phyloP scores from a whole-genome alignment of 2,113 vertebrate species.

The Clarias macrocephalus region DNA sequence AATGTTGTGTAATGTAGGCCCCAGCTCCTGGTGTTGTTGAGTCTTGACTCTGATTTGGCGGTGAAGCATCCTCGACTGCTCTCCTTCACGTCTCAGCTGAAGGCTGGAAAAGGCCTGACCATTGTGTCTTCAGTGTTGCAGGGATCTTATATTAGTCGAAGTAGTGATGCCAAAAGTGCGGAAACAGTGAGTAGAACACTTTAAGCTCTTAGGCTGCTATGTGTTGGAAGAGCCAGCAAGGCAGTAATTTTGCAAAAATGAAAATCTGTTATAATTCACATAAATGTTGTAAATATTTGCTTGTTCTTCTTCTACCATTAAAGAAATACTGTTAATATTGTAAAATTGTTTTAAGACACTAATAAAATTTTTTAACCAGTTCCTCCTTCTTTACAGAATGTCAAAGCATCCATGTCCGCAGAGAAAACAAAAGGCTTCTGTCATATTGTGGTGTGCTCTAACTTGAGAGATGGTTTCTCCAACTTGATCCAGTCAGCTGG shows the following conservation, averaged over 20 bases:
- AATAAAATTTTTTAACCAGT: background rate
- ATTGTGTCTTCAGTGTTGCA: constrained; percentile 90
- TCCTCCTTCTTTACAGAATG: constrained; percentile 70
- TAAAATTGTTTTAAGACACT: background rate
- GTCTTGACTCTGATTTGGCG: constrained; percentile 76
- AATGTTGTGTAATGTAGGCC: constrained; percentile 71
- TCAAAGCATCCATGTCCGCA: constrained; percentile 81
- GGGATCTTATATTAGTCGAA: constrained; percentile 86
- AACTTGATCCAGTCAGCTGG: constrained; percentile 93
- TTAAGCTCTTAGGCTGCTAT: background rate
- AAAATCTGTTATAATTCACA: background rate
- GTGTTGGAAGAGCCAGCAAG: background rate
- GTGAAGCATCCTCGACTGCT: constrained; percentile 90
- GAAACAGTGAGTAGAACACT: constrained; percentile 78
- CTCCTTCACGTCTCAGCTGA: constrained; percentile 88
- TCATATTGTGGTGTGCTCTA: constrained; percentile 89
- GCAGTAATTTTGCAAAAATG: background rate
- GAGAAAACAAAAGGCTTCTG: constrained; percentile 93
- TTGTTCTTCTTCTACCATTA: background rate
- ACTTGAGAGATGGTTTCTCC: constrained; percentile 87
- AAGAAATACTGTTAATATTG: background rate
- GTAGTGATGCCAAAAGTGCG: constrained; percentile 75
- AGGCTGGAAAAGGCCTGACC: constrained; percentile 93
- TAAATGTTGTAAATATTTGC: background rate
- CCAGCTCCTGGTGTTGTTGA: constrained; percentile 88